Conservation (phyloP, 1,140 invertebrate genomes). For the Drosophila sturtevanti region DNA sequence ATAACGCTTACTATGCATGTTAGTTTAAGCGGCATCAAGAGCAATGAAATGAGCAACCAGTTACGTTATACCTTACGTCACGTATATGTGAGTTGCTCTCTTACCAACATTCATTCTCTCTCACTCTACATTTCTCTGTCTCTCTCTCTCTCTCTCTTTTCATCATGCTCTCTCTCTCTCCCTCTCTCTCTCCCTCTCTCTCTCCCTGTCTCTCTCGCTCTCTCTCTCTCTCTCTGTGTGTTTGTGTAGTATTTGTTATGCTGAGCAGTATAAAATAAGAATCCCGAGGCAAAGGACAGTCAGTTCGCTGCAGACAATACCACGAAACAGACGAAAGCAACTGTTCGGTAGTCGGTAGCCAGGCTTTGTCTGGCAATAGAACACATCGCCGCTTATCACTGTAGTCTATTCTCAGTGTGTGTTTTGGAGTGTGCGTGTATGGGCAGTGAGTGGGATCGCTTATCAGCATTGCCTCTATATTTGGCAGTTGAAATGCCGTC, state of each 20-base stretch:
- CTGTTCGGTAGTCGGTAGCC: conserved; percentile 15
- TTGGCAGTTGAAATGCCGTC: conserved; percentile 56
- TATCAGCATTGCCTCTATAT: conserved; percentile 42
- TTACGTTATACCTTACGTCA: conserved; percentile 46
- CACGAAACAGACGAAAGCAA: conserved; percentile 44
- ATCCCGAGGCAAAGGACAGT: conserved; percentile 24
- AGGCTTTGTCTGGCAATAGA: conserved; percentile 14
- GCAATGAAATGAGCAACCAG: conserved; percentile 33
- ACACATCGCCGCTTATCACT: conserved; percentile 41
- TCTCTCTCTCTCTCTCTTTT: conserved; percentile 8
- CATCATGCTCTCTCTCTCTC: conserved; percentile 14
- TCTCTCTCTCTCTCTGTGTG: conserved; percentile 14
- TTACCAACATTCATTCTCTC: not conserved
- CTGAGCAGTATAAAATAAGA: conserved; percentile 50
- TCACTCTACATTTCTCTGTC: not conserved
- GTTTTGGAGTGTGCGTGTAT: conserved; percentile 1
- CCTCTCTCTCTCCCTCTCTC: conserved; percentile 17
- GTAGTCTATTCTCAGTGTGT: not conserved
- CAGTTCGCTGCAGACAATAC: conserved; percentile 62
- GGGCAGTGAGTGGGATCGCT: conserved; percentile 10
- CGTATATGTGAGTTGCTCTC: conserved; percentile 7
- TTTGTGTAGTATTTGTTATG: not conserved
- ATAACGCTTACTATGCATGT: conserved; percentile 47
- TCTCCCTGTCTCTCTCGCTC: not conserved
- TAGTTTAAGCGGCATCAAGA: conserved; percentile 12